Evolutionary conservation across 2,797 vertebrate species (phyloP), one percentile per base, ranked within the genome.

Genomic region (Hippocampus kuda): DNA sequence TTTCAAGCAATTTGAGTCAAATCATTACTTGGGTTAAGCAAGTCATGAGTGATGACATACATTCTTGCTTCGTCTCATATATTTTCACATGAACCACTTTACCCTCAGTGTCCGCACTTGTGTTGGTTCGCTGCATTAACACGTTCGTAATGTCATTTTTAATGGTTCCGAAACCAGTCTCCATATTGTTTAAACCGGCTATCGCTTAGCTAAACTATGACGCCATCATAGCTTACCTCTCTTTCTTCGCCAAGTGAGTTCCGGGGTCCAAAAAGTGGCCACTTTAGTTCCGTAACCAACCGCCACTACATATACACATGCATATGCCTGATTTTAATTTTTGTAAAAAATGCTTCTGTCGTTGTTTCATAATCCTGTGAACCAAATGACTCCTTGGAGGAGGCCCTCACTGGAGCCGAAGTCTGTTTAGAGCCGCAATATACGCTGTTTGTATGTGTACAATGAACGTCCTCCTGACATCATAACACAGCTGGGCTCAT

Each of bases 401-500:
- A 10, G 8, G 16, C 38, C 30, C 30, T 18, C 56, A 30, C 30
- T 59, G 27, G 26, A 59, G 26, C 56, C 15, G 59, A 61, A 78
- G 69, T 70, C 65, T 44, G 42, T 81, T 71, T 77, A 54, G 49
- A 54, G 4, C 24, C 18, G 24, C 15, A 51, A 48, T 51, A 41
- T 49, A 30, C 51, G 51, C 16, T 67, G 48, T 67, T 57, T 63
- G 62, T 46, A 48, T 79, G 71, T 80, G 77, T 81, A 77, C 75
- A 81, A 70, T 68, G n/a, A 71, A 73, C 4, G 68, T 70, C 63
- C 26, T 51, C 73, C 71, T 57, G 69, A 76, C 74, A 72, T 71
- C 77, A 86, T 86, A 90, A 90, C 89, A 90, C 89, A 90, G 89
- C 88, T 90, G 89, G 79, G 75, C 72, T 62, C 49, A 16, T 10